These are phyloP conservation scores for Eupithecia tripunctaria DNA, from an alignment of 2,888 invertebrate genomes.

Conservation along the genomic window DNA sequence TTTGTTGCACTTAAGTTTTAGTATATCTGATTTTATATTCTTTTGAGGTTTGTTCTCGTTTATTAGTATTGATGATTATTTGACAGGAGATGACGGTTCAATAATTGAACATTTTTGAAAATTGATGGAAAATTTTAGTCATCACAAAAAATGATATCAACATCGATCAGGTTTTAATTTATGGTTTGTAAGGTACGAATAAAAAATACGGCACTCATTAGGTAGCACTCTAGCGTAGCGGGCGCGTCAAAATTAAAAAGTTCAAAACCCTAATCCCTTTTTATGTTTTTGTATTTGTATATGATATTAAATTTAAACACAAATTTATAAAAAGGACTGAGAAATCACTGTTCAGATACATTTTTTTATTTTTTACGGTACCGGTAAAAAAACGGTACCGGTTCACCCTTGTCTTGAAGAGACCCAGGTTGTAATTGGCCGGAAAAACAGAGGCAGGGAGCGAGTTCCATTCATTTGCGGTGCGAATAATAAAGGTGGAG, in stretches of 20 bases:
- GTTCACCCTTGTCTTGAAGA: too few species aligned
- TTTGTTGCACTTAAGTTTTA: slow-evolving; percentile 65
- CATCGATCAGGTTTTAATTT: neutral
- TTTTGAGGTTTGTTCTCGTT: slow-evolving; percentile 11
- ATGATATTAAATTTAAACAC: neutral
- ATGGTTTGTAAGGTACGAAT: neutral
- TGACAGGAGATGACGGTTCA: neutral
- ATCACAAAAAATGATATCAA: neutral
- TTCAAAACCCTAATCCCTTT: neutral
- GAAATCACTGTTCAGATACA: too few species aligned
- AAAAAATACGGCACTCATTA: neutral
- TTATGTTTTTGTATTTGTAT: neutral
- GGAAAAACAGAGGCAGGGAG: too few species aligned
- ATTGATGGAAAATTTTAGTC: neutral
- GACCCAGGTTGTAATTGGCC: too few species aligned
- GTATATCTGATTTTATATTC: slow-evolving; percentile 24
- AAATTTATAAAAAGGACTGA: too few species aligned
- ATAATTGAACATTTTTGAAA: neutral
- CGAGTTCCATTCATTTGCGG: too few species aligned
- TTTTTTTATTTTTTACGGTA: too few species aligned
- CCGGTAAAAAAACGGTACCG: too few species aligned
- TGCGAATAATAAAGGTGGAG: too few species aligned
- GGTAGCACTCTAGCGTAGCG: neutral
- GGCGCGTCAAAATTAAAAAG: neutral
- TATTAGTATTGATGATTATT: neutral